phyloP scores from a whole-genome alignment of 2,888 invertebrate species.

The Imbricaverruca yamaguchii region DNA sequence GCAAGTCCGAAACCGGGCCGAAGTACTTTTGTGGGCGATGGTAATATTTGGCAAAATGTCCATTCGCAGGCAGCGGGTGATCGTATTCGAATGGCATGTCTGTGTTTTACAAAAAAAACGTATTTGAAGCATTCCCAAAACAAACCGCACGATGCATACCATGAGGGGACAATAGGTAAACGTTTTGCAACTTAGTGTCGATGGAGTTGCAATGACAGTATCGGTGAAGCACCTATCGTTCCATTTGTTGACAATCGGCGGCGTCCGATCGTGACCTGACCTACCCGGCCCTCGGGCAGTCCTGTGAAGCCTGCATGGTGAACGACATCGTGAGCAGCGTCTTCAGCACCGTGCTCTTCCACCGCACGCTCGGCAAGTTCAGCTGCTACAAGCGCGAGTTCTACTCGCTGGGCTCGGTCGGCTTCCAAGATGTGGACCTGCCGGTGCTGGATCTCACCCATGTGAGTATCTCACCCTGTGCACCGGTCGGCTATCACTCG shows the following conservation, averaged over 20 bases:
- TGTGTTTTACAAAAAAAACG: too few species aligned
- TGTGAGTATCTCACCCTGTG: slow-evolving; percentile 50
- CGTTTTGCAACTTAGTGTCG: not conserved
- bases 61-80: too few species aligned
- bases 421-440: slow-evolving; percentile 94
- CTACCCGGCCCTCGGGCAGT: not conserved
- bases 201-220: not conserved
- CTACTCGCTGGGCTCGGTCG: slow-evolving; percentile 92
- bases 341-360: slow-evolving; percentile 85
- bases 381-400: slow-evolving; percentile 87
- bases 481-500: too few species aligned
- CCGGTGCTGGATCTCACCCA: slow-evolving; percentile 97
- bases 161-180: not conserved
- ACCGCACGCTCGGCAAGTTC: slow-evolving; percentile 86
- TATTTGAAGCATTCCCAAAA: too few species aligned
- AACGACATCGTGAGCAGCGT: slow-evolving; percentile 39
- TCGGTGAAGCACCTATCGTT: fast-evolving
- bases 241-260: not conserved
- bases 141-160: too few species aligned
- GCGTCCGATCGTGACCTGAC: not conserved
- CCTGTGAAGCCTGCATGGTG: slow-evolving; percentile 19
- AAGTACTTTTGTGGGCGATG: too few species aligned
- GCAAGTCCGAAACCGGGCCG: too few species aligned
- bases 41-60: too few species aligned
- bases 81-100: too few species aligned